Percentiles rank a stretch among this genome's conserved stretches.
phyloP scores from a whole-genome alignment of 2,113 vertebrate species.

The Ahaetulla prasina region DNA sequence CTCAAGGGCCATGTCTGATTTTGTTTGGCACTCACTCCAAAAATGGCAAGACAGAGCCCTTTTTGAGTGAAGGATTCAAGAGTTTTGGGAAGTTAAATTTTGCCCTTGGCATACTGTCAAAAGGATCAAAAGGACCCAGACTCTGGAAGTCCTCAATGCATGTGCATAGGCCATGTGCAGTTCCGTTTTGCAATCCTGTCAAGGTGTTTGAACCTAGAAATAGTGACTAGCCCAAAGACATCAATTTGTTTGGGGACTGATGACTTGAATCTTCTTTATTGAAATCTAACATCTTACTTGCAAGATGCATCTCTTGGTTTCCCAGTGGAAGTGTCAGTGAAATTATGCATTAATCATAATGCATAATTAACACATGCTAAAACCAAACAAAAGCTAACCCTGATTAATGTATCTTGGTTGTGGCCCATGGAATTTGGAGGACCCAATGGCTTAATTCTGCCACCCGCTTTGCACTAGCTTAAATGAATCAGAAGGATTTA shows the following conservation, averaged over 20 bases:
- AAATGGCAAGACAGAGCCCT: not conserved
- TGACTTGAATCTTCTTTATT: not conserved
- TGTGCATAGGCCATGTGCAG: not conserved
- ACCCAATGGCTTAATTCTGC: not conserved
- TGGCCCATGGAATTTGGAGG: not conserved
- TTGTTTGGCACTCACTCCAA: not conserved
- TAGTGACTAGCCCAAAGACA: not conserved
- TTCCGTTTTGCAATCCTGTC: not conserved
- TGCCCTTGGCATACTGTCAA: not conserved
- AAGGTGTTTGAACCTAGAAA: not conserved
- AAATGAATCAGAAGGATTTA: not conserved
- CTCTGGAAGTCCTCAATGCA: not conserved
- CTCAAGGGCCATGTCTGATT: not conserved
- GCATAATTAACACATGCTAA: not conserved
- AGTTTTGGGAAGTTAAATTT: not conserved
- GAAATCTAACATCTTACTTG: not conserved
- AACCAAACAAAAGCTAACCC: not conserved
- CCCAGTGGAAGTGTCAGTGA: too few species aligned
- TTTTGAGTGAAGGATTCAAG: not conserved
- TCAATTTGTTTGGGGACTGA: not conserved
- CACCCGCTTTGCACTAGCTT: not conserved
- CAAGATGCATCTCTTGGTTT: not conserved
- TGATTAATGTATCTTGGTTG: not conserved
- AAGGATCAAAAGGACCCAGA: not conserved
- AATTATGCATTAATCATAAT: not conserved